Evolutionary conservation across 2,797 vertebrate genomes (phyloP).

Genomic region (Spinus pinus): DNA sequence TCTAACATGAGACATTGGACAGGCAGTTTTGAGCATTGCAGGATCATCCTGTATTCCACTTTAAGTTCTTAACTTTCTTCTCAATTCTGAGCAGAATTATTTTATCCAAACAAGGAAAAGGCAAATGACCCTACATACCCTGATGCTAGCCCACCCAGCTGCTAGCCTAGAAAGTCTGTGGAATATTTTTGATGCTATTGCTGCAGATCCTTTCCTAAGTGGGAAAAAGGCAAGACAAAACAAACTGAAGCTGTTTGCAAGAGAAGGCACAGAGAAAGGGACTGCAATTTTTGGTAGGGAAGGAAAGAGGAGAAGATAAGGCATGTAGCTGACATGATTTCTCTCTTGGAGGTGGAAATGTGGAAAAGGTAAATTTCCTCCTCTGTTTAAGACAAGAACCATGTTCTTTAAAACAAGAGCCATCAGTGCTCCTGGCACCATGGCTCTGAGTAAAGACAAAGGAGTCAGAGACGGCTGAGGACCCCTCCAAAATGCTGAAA

Average conservation of each 20-base stretch:
- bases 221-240: not conserved
- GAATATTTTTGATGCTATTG: not conserved
- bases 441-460: not conserved
- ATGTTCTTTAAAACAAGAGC: not conserved
- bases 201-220: not conserved
- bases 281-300: not conserved
- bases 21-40: not conserved
- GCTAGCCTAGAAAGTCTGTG: not conserved
- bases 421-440: not conserved
- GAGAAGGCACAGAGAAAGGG: not conserved
- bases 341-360: not conserved
- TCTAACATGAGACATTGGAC: not conserved
- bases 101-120: not conserved
- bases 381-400: not conserved
- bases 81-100: not conserved
- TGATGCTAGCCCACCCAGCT: not conserved
- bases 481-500: not conserved
- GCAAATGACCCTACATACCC: not conserved
- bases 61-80: not conserved
- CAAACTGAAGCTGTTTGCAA: not conserved
- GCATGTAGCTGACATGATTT: not conserved
- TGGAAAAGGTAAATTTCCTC: not conserved
- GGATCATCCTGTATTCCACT: not conserved
- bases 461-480: not conserved
- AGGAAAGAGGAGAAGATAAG: not conserved